phyloP scores from a whole-genome alignment of 2,888 invertebrate genomes.

The Epistrophe grossulariae region DNA sequence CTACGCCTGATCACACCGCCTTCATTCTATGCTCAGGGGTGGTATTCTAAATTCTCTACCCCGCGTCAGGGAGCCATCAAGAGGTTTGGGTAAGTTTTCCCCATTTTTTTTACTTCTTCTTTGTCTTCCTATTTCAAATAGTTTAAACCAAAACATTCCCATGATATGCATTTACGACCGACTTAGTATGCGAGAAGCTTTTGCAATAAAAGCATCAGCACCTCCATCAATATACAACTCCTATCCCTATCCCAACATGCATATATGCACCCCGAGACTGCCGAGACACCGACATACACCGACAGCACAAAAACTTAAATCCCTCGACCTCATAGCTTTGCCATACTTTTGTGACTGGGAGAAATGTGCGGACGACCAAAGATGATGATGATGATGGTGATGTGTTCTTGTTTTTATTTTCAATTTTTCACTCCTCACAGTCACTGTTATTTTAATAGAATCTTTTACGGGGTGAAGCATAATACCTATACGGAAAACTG shows the following conservation, averaged over 20 bases:
- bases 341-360: slow-evolving; percentile 47
- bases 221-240: background rate
- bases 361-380: slow-evolving; percentile 40
- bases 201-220: background rate
- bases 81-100: background rate
- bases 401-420: slow-evolving; percentile 24
- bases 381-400: background rate
- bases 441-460: slow-evolving; percentile 34
- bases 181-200: background rate
- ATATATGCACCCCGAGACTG: background rate
- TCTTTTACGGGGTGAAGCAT: background rate
- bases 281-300: background rate
- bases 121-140: slow-evolving; percentile 4
- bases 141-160: background rate
- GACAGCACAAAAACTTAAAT: slow-evolving; percentile 14
- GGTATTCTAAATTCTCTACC: background rate
- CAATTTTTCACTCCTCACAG: slow-evolving; percentile 34
- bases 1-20: background rate
- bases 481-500: background rate
- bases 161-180: background rate
- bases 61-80: background rate
- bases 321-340: slow-evolving; percentile 23
- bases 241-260: background rate
- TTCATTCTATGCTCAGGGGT: background rate
- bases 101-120: background rate